Evolutionary conservation across 1,140 invertebrate genomes (phyloP).

Genomic region (Ips typographus): DNA sequence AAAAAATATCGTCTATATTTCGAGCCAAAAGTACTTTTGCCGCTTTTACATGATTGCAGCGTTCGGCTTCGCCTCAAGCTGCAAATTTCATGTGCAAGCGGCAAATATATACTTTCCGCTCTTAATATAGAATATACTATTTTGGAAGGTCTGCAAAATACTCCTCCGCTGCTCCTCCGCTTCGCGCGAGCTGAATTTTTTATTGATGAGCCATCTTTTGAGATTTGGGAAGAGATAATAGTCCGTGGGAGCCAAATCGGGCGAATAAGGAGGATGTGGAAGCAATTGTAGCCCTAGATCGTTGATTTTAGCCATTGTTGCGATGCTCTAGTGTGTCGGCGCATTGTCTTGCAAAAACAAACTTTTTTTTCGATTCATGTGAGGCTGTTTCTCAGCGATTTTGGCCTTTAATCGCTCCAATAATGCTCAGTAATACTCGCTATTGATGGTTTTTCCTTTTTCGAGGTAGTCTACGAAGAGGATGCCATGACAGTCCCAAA

Average conservation of each 20-base stretch:
- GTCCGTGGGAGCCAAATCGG: neutral
- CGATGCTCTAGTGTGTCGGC: neutral
- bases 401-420: neutral
- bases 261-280: neutral
- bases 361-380: neutral
- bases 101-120: too few relatives aligned
- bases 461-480: neutral
- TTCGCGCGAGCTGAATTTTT: neutral
- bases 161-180: slow-evolving; percentile 43
- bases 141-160: slow-evolving; percentile 3
- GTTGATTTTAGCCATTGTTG: neutral
- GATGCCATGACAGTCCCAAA: neutral
- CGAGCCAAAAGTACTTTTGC: too few relatives aligned
- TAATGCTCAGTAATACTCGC: neutral
- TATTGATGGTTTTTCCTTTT: neutral
- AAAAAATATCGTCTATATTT: too few relatives aligned
- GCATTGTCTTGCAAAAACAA: neutral
- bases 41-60: too few relatives aligned
- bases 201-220: neutral
- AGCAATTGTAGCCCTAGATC: neutral
- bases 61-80: too few relatives aligned
- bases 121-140: too few relatives aligned
- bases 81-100: too few relatives aligned
- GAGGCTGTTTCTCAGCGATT: neutral
- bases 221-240: neutral